Conservation (phyloP, 2,113 vertebrate genomes). For the Oreocharis arfaki region DNA sequence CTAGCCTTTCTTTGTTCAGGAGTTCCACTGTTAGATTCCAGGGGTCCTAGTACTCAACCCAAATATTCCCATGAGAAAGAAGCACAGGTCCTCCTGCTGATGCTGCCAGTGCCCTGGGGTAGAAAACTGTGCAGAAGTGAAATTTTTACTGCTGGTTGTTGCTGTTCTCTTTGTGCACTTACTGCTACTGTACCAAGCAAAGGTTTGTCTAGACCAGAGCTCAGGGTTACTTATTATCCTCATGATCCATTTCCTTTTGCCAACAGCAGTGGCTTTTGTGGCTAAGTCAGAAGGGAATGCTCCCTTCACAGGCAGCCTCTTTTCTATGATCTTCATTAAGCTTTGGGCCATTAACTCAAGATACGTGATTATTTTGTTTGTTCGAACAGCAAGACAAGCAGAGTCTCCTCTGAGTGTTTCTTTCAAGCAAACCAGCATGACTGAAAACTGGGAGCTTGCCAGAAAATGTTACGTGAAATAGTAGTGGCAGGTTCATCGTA, state of each 20-base stretch:
- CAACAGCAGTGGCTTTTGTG: constrained; percentile 9
- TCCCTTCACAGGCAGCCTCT: constrained; percentile 26
- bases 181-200: neutral
- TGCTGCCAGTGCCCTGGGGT: neutral
- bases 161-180: neutral
- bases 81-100: neutral
- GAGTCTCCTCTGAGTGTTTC: constrained; percentile 51
- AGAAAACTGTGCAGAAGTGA: neutral
- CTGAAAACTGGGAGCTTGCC: constrained; percentile 64
- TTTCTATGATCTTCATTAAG: constrained; percentile 52
- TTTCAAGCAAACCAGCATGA: constrained; percentile 56
- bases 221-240: constrained; percentile 8
- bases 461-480: constrained; percentile 52
- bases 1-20: neutral
- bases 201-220: constrained; percentile 15
- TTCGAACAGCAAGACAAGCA: constrained; percentile 35
- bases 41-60: neutral
- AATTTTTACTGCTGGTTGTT: neutral
- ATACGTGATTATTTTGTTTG: constrained; percentile 52
- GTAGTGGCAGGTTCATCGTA: constrained; percentile 57
- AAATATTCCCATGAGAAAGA: neutral
- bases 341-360: constrained; percentile 52
- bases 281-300: constrained; percentile 42
- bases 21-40: neutral
- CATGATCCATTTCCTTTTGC: constrained; percentile 34